Base-by-base conservation (phyloP, 2,888 invertebrate genomes). In the Drosophila rellima region DNA sequence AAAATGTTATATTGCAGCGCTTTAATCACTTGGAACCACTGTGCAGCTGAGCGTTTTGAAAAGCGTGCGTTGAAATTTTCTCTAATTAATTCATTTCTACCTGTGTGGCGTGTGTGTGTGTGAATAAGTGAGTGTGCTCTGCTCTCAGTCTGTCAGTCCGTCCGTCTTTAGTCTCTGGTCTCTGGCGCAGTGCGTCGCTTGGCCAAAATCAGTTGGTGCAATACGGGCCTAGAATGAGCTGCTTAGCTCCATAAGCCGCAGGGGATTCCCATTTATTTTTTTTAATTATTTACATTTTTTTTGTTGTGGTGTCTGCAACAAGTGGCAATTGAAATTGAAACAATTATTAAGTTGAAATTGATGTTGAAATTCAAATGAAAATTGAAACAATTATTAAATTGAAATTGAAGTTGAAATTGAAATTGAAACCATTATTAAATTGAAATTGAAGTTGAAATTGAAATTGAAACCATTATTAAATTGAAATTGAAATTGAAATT, bases 161-260 rank as follows among this genome's bases (percentile, higher is more conserved):
- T 35, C 35, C 0, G 5, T 15, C 48, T 33, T 33, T 11, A 13
- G 17, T 31, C 31, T 35, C 7, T 29, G 15, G 35, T 51, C 5
- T 37, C 18, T n/a, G 68, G 40, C 74, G 45, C 59, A 55, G 18
- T 72, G 65, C 70, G 64, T 55, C 59, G 65, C 37, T 57, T 18
- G 55, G 39, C 40, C 68, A 57, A 42, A 67, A 44, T 83, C 86
- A 83, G 83, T 83, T 88, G 88, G 64, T 83, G 88, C 86, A 88
- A 78, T 80, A 68, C 88, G 72, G 72, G 80, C 82, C 70, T 74
- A 81, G 88, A 87, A 84, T 59, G 70, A 73, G 76, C 84, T 87
- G 73, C 66, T 68, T 37, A 39, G 59, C 60, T 81, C 62, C 60
- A 48, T 54, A 48, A 56, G 40, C 62, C 57, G 2, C 5, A 44